A percentile compares a stretch with the other conserved stretches of the same genome.
phyloP scores from a whole-genome alignment of 1,140 invertebrate genomes.

The Trichogramma pretiosum region DNA sequence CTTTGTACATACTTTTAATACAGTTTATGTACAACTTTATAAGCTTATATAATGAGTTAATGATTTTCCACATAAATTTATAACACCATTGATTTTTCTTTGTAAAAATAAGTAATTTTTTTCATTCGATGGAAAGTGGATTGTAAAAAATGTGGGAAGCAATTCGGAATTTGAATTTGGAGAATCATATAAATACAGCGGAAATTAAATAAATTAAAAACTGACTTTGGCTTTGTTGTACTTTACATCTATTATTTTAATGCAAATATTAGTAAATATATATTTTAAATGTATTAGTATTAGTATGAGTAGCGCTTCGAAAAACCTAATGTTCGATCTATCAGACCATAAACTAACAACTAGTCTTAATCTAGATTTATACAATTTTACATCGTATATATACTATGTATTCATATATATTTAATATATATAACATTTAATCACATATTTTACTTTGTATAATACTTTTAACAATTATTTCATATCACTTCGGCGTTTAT shows the following conservation, averaged over 20 bases:
- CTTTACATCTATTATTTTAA: constrained; percentile 2
- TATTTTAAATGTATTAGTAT: neutral
- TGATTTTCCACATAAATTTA: constrained; percentile 5
- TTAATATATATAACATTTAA: constrained; percentile 29
- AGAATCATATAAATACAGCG: too few species aligned
- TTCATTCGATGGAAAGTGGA: constrained; percentile 3
- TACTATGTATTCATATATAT: constrained; percentile 27
- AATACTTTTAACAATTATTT: constrained; percentile 16
- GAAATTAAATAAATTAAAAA: constrained; percentile 4
- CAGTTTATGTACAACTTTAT: constrained; percentile 12
- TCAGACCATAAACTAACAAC: constrained; percentile 45
- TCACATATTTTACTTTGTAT: constrained; percentile 23
- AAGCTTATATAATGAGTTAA: constrained; percentile 9
- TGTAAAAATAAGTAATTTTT: constrained; percentile 3
- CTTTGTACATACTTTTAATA: constrained; percentile 10
- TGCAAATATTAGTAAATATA: neutral
- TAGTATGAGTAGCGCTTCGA: constrained; percentile 1
- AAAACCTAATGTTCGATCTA: too few species aligned
- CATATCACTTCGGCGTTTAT: constrained; percentile 19
- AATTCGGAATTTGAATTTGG: neutral
- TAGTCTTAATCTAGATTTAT: constrained; percentile 37
- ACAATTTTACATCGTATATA: constrained; percentile 42
- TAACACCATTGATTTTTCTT: constrained; percentile 2
- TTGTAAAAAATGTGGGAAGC: constrained; percentile 2
- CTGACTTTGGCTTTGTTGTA: constrained; percentile 14